These are phyloP conservation scores for Cosmorhoe ocellata DNA, from an alignment of 2,888 invertebrate species.

Conservation along the genomic window DNA sequence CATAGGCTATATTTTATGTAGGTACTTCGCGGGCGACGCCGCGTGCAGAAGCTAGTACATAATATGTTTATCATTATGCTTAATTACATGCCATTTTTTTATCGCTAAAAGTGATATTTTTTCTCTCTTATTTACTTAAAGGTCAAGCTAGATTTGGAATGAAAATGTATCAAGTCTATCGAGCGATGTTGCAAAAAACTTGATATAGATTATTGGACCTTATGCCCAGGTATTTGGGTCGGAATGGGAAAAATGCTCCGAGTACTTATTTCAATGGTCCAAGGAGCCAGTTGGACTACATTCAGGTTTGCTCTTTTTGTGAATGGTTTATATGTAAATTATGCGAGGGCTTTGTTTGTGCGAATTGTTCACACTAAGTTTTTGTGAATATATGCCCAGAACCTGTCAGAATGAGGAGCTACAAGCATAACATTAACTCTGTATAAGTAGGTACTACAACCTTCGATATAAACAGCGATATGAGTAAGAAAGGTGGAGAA, in stretches of 20 bases:
- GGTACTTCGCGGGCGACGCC: too few relatives aligned
- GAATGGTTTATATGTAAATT: conserved; percentile 28
- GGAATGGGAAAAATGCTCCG: not conserved
- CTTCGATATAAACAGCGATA: too few relatives aligned
- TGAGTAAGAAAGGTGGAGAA: too few relatives aligned
- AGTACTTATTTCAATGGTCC: conserved; percentile 5
- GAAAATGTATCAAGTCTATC: conserved; percentile 45
- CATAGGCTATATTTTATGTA: too few relatives aligned
- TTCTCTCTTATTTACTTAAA: conserved; percentile 36
- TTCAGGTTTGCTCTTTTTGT: conserved; percentile 25
- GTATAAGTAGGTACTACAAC: too few relatives aligned
- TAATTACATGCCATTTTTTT: conserved; percentile 6
- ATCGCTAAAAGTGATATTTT: conserved; percentile 4
- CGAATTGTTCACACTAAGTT: too few relatives aligned
- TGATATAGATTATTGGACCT: not conserved
- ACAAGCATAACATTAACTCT: too few relatives aligned
- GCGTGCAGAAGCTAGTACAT: too few relatives aligned
- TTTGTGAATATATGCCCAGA: too few relatives aligned
- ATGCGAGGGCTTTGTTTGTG: conserved; percentile 1
- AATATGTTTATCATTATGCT: too few relatives aligned
- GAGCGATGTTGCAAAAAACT: conserved; percentile 19
- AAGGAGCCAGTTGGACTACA: conserved; percentile 29
- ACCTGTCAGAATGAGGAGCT: too few relatives aligned
- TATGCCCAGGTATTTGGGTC: conserved; percentile 12
- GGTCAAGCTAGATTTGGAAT: conserved; percentile 44